Percentiles rank a stretch among this genome's conserved stretches.
phyloP scores from a whole-genome alignment of 2,113 vertebrate species.

The Mobula hypostoma region DNA sequence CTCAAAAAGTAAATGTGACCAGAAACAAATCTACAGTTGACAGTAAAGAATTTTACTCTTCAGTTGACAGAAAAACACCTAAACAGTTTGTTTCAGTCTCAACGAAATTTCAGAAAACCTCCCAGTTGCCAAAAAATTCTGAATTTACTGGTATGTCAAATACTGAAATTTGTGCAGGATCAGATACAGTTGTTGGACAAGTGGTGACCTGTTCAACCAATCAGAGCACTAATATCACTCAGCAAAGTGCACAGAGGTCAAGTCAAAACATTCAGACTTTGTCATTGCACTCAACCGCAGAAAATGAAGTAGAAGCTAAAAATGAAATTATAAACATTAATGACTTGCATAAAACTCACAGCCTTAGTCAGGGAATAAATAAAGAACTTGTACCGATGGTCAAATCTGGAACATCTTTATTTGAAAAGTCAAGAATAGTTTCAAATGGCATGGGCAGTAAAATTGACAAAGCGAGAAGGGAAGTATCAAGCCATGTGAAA shows the following conservation, averaged over 20 bases:
- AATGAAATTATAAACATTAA: conserved; percentile 41
- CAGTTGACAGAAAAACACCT: conserved; percentile 38
- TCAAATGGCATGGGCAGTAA: conserved; percentile 38
- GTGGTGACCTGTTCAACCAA: conserved; percentile 40
- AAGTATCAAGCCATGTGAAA: conserved; percentile 45
- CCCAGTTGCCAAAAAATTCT: neutral
- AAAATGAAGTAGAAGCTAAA: conserved; percentile 41
- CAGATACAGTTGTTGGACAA: conserved; percentile 43
- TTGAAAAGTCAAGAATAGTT: conserved; percentile 45
- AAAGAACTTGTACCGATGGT: conserved; percentile 38
- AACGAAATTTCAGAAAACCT: conserved; percentile 34
- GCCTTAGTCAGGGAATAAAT: neutral
- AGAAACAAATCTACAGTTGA: neutral
- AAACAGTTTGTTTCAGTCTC: conserved; percentile 41
- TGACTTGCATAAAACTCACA: neutral
- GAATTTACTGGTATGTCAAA: conserved; percentile 38
- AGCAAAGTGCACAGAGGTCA: neutral
- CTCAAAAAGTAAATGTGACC: neutral
- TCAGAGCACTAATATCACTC: conserved; percentile 8
- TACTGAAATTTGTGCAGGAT: conserved; percentile 34
- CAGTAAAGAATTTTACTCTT: conserved; percentile 39
- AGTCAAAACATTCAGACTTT: conserved; percentile 40
- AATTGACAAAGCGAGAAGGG: conserved; percentile 38
- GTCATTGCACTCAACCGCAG: conserved; percentile 43
- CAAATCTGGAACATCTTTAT: conserved; percentile 42